Evolutionary conservation across 1,140 invertebrate genomes (phyloP), one percentile per base, ranked within the genome.

Genomic region (Trichogramma pretiosum): DNA sequence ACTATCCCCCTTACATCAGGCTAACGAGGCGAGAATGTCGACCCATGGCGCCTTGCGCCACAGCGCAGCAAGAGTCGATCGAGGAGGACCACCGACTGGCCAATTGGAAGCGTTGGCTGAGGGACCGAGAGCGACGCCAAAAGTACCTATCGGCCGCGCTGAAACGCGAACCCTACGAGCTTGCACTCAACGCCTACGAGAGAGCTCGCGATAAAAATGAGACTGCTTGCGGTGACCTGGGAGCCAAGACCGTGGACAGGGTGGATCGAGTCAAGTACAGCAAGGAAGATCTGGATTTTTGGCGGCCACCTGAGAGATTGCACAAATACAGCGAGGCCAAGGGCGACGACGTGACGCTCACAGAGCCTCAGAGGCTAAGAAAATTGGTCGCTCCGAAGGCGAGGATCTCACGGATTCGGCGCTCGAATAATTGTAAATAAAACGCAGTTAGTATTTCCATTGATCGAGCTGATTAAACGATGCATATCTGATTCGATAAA

Each of bases 101-200:
- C 8, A 66, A 66, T 23, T 68, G 65, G 65, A 51, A 42, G 5
- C 57, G 45, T 38, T 67, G 65, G 65, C 35, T 63, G 10, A 5
- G 24, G 0, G 41, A 56, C 9, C 51, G 55, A 3, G 41, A 54
- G 13, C 49, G 51, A 1, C 53, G 55, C 1, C 40, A 53, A n/a
- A 10, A 47, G 7, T 48, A 5, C 10, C 56, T 55, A 1, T 22
- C 40, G 9, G 21, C 11, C 2, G n/a, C 8, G n/a, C 51, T 56
- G 0, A 50, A 48, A 9, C 70, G 58, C 7, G 64, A 61, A 48
- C 64, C 63, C 35, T 59, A 57, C 3, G 62, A 26, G 10, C 61
- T 70, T 5, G 55, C 68, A 14, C 50, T 70, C 2, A 65, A 60
- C 30, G 67, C 69, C 13, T 56, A 49, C 21, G 56, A 55, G 14